These are phyloP conservation scores for Bactericera cockerelli DNA, from an alignment of 1,140 invertebrate genomes.

Conservation along the genomic window DNA sequence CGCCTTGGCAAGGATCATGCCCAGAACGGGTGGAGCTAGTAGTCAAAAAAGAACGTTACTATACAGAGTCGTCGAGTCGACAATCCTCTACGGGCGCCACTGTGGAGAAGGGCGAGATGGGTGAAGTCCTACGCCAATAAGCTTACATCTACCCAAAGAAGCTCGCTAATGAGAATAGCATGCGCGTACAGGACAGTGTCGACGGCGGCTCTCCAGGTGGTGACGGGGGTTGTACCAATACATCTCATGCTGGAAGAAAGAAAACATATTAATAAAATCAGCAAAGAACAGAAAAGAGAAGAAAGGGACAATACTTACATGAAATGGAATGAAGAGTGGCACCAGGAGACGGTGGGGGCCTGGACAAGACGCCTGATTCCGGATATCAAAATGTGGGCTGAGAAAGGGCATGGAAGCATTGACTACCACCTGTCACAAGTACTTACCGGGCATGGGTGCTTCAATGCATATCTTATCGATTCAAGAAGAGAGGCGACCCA, in stretches of 20 bases:
- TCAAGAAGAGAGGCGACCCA: constrained; percentile 14
- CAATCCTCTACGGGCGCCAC: background rate
- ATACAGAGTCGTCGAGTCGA: background rate
- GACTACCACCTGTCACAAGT: constrained; percentile 22
- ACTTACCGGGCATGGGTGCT: constrained; percentile 28
- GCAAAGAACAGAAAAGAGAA: background rate
- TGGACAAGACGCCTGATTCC: constrained; percentile 19
- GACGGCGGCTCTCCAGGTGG: background rate
- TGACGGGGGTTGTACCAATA: background rate
- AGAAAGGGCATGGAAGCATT: constrained; percentile 18
- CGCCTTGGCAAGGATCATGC: background rate
- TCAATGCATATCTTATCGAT: constrained; percentile 23
- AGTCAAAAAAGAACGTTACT: background rate
- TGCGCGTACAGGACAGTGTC: constrained; percentile 12
- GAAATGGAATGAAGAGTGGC: constrained; percentile 16
- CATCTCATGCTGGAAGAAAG: background rate
- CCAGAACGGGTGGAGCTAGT: background rate
- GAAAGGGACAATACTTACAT: background rate
- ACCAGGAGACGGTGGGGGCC: constrained; percentile 7
- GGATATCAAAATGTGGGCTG: constrained; percentile 12
- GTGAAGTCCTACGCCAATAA: background rate
- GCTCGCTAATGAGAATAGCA: background rate
- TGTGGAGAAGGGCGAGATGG: background rate
- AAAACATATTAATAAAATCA: background rate
- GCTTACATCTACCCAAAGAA: background rate